Conservation (phyloP, 2,797 vertebrate genomes). For the Microcaecilia unicolor region DNA sequence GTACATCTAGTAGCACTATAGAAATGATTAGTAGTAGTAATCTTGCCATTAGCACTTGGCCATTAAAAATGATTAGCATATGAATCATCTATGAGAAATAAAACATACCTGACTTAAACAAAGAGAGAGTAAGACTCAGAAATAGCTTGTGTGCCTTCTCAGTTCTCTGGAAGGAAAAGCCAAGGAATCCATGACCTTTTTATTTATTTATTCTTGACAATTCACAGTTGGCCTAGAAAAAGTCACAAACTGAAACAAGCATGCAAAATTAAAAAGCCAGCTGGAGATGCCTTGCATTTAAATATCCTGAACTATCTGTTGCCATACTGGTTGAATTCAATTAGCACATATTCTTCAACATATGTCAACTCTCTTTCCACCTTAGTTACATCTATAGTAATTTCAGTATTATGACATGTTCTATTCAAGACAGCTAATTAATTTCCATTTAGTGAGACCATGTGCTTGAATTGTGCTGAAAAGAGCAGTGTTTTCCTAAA, state of each 20-base stretch:
- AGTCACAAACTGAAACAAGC: conserved; percentile 1
- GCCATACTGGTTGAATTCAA: neutral
- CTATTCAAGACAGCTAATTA: conserved; percentile 12
- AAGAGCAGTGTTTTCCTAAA: neutral
- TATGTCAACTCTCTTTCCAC: neutral
- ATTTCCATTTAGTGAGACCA: conserved; percentile 1
- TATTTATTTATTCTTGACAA: neutral
- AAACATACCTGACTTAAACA: too few relatives aligned
- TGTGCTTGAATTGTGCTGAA: neutral
- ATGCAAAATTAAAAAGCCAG: too few relatives aligned
- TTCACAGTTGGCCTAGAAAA: conserved; percentile 1
- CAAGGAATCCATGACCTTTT: too few relatives aligned
- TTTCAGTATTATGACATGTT: neutral
- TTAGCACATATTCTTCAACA: neutral
- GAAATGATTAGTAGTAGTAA: too few relatives aligned
- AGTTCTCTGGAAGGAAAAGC: too few relatives aligned
- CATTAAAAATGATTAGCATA: too few relatives aligned
- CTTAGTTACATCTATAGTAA: neutral
- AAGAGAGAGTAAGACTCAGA: too few relatives aligned
- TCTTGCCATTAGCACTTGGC: too few relatives aligned
- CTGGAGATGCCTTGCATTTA: too few relatives aligned
- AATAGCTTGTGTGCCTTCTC: neutral
- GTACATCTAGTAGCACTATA: too few relatives aligned
- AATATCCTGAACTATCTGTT: neutral
- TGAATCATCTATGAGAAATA: too few relatives aligned